Evolutionary conservation across 2,113 vertebrate species (phyloP).

Genomic region (Hippocampus comes): DNA sequence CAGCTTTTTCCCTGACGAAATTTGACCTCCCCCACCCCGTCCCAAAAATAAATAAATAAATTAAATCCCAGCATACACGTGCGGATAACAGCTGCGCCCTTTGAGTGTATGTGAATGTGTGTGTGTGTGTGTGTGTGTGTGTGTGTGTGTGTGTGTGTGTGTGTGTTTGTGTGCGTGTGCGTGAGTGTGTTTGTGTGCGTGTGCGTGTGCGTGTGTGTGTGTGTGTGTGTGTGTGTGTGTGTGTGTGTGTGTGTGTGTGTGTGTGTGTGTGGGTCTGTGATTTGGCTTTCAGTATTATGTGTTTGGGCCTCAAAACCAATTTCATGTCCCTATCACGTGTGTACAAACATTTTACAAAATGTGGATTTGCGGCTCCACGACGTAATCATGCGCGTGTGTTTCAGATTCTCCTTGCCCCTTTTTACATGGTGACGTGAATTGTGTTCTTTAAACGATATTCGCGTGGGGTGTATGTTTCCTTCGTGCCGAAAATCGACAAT

Average conservation of each 20-base stretch:
- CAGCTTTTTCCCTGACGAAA: not conserved
- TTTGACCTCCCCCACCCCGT: not conserved
- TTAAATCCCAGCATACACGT: not conserved
- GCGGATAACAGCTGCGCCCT: not conserved
- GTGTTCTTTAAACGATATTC: not conserved
- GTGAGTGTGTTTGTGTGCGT: not conserved
- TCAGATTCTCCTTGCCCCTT: too few species aligned
- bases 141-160: not conserved
- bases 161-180: not conserved
- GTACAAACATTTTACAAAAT: not conserved
- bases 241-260: not conserved
- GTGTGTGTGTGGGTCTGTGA: not conserved
- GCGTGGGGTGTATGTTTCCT: conserved; percentile 12
- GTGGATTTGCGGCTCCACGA: not conserved
- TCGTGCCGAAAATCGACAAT: conserved; percentile 13
- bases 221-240: not conserved
- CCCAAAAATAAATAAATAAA: not conserved
- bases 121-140: not conserved
- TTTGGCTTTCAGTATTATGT: not conserved
- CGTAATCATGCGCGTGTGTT: not conserved
- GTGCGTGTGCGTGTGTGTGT: not conserved
- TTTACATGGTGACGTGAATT: not conserved
- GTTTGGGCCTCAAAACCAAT: not conserved
- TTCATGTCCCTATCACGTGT: not conserved
- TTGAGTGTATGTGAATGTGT: not conserved